Base-by-base conservation (phyloP, 2,888 invertebrate species). In the Cheilosia variabilis region DNA sequence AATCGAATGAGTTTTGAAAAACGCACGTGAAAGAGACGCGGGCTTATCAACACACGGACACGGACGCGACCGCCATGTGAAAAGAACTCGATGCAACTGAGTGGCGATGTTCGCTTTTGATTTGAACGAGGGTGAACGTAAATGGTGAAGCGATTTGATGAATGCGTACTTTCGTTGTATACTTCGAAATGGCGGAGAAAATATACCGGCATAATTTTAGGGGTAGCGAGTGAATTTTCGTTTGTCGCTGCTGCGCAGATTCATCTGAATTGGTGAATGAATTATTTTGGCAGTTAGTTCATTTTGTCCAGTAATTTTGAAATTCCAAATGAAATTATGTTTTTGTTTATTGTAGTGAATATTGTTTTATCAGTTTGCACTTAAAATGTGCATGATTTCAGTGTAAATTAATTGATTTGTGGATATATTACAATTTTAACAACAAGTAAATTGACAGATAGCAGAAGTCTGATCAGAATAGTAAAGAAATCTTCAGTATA, bases 21-120 rank as follows among this genome's bases (percentile, higher is more conserved):
- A 72, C 71, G 60, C 78, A 83, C 83, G 79, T 68, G 79, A 83
- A 68, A 79, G 63, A 83, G 66, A 71, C 13, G n/a, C 83, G 52
- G 79, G 45, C 2, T 9, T 31, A 73, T 53, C 52, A 52, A 57
- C 62, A 34, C 71, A 82, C 79, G 41, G 79, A 34, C 71, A 82
- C 79, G 41, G 79, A 34, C 71, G 78, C 79, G 41, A 83, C 83
- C 78, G 45, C 63, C 68, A 57, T 63, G 68, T 73, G 50, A 62
- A 68, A 79, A 79, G 62, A 68, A 79, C 73, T 79, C 83, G 79
- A 73, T 83, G 83, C 83, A 83, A 83, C 83, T 83, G 83, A 83
- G 73, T 79, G 66, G 50, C 55, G 50, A 10, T 24, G 58, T 55
- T 47, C 17, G 78, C 9, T 63, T 52, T 78, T 63, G 68, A 68